Evolutionary conservation across 2,888 invertebrate genomes (phyloP).

Genomic region (Dilophus febrilis): DNA sequence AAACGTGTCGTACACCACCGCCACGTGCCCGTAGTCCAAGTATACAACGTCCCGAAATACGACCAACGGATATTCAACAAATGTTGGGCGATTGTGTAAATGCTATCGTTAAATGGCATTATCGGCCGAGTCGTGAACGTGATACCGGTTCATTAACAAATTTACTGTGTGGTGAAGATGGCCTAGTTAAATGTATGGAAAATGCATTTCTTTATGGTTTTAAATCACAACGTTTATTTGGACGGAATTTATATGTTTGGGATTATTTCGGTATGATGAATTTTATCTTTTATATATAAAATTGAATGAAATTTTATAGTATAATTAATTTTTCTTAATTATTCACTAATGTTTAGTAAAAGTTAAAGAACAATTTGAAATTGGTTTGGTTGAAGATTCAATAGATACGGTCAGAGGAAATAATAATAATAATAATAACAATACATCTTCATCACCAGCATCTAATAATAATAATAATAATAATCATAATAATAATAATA

Average conservation of each 20-base stretch:
- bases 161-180: conserved; percentile 86
- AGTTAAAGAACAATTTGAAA: conserved; percentile 61
- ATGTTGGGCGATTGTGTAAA: conserved; percentile 78
- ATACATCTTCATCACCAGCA: conserved; percentile 18
- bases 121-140: conserved; percentile 65
- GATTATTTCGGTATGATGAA: conserved; percentile 77
- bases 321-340: too few relatives aligned
- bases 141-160: conserved; percentile 73
- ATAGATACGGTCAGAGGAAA: conserved; percentile 19
- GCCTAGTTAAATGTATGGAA: conserved; percentile 83
- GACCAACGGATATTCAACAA: conserved; percentile 35
- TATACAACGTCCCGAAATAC: conserved; percentile 39
- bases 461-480: too few relatives aligned
- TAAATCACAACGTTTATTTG: conserved; percentile 81
- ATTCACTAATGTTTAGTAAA: too few relatives aligned
- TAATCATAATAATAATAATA: too few relatives aligned
- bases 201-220: conserved; percentile 92
- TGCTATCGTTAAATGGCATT: conserved; percentile 91
- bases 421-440: conserved; percentile 11
- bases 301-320: too few relatives aligned
- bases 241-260: conserved; percentile 92
- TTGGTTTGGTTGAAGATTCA: conserved; percentile 46
- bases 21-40: conserved; percentile 52
- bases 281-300: too few relatives aligned
- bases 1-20: conserved; percentile 47